These are phyloP conservation scores for Taeniopygia guttata DNA, from an alignment of 2,797 vertebrate species.

Conservation along the genomic window DNA sequence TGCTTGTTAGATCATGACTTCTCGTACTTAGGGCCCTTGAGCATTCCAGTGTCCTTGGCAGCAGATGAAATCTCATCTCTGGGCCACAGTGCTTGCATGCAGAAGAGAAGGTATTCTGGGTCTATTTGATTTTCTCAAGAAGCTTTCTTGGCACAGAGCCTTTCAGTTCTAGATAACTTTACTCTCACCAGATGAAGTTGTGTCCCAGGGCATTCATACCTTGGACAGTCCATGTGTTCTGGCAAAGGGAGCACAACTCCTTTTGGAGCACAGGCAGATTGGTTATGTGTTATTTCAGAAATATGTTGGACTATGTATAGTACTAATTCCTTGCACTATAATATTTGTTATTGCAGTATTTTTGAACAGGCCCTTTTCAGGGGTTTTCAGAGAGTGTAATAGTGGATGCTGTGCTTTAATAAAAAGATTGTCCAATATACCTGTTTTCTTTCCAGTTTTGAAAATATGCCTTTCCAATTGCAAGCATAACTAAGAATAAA, in stretches of 20 bases:
- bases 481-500: background rate
- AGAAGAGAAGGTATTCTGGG: background rate
- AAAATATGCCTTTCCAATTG: background rate
- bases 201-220: background rate
- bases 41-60: background rate
- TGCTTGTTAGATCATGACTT: background rate
- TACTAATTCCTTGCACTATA: background rate
- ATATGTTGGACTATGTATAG: background rate
- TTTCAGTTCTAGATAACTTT: background rate
- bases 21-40: background rate
- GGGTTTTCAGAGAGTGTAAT: background rate
- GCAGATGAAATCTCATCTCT: background rate
- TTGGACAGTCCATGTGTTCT: background rate
- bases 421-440: background rate
- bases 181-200: background rate
- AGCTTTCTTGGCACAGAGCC: background rate
- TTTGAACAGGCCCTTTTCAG: background rate
- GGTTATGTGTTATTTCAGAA: background rate
- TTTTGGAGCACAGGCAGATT: background rate
- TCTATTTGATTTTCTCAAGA: background rate
- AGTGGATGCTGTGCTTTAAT: background rate
- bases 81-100: background rate
- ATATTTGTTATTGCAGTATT: background rate
- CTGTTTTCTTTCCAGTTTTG: background rate
- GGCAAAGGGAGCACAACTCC: background rate